Conservation (phyloP, 2,888 invertebrate genomes). For the Brachypterus glaber region DNA sequence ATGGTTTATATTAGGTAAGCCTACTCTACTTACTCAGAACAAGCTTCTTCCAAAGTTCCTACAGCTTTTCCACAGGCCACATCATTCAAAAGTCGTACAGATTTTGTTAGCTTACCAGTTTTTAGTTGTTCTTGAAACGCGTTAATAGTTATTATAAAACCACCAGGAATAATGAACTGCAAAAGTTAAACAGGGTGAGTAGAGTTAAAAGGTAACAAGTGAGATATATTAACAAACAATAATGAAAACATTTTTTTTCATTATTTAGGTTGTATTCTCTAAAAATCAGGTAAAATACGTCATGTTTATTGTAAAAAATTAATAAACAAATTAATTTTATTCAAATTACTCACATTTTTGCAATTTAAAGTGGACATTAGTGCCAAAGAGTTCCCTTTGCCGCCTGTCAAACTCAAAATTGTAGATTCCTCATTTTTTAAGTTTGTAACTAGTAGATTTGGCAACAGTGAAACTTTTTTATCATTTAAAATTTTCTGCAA, state of each 20-base stretch:
- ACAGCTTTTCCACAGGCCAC: slow-evolving; percentile 45
- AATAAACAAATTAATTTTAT: slow-evolving; percentile 1
- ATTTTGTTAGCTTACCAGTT: slow-evolving; percentile 40
- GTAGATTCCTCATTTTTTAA: slow-evolving; percentile 45
- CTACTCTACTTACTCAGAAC: slow-evolving; percentile 38
- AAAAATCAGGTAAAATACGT: background rate
- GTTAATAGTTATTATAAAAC: slow-evolving; percentile 58
- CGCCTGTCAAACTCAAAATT: slow-evolving; percentile 56
- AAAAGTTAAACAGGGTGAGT: too few relatives aligned
- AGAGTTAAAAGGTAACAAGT: too few relatives aligned
- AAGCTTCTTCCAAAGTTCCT: slow-evolving; percentile 44
- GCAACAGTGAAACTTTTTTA: slow-evolving; percentile 18
- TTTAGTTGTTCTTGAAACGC: slow-evolving; percentile 53
- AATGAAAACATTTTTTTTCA: too few relatives aligned
- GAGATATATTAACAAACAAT: too few relatives aligned
- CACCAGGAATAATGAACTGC: slow-evolving; percentile 54
- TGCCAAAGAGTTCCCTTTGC: slow-evolving; percentile 70
- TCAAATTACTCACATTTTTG: slow-evolving; percentile 38
- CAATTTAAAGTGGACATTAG: slow-evolving; percentile 44
- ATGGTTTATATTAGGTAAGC: too few relatives aligned
- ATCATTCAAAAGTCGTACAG: slow-evolving; percentile 45
- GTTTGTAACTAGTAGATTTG: slow-evolving; percentile 22
- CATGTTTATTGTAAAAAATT: slow-evolving; percentile 1
- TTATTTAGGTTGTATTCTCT: too few relatives aligned
- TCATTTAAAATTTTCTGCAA: slow-evolving; percentile 21